Base-by-base conservation (phyloP, 2,113 vertebrate genomes). In the Eonycteris spelaea region DNA sequence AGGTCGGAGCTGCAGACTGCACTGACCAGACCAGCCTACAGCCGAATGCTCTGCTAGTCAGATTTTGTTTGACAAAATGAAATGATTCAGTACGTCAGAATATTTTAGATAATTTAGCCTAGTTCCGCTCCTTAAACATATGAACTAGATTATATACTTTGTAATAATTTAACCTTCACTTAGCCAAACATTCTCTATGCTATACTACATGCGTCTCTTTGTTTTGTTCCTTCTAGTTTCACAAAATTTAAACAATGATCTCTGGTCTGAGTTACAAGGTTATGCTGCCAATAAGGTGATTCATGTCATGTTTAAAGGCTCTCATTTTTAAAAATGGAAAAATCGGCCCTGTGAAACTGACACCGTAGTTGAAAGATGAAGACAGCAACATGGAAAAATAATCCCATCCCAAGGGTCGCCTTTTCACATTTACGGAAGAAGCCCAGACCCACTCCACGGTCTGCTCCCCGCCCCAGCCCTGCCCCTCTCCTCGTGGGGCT, bases 21-120 rank as follows among this genome's bases (percentile, higher is more conserved):
- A 63, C 96, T 30, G 38, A 78, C 68, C 35, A 35, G 26, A 70
- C 61, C 0, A 65, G 95, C 74, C 63, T 1, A 24, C 57, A 6
- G 86, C 0, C 57, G 57, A 90, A 93, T 30, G 5, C 65, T 59
- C 92, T 48, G 84, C 51, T 55, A 5, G 79, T 85, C 80, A 80
- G 11, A 53, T 70, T 71, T 5, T 3, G 0, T 85, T 97, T 97
- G 83, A 96, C 95, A 94, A 94, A 97, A 61, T 16, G 22, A 71
- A 96, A 84, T 5, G 63, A 96, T 92, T 96, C 53, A 63, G 88
- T 33, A 78, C 51, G 86, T 82, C 95, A 92, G 94, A 95, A 89
- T 94, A 97, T 95, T 95, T 95, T 82, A 78, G 97, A 57, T 90
- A 96, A 98, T 90, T 95, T 96, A 75, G 48, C 53, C 91, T 90